phyloP scores from a whole-genome alignment of 2,888 invertebrate species.

The Drosophila ustulata region DNA sequence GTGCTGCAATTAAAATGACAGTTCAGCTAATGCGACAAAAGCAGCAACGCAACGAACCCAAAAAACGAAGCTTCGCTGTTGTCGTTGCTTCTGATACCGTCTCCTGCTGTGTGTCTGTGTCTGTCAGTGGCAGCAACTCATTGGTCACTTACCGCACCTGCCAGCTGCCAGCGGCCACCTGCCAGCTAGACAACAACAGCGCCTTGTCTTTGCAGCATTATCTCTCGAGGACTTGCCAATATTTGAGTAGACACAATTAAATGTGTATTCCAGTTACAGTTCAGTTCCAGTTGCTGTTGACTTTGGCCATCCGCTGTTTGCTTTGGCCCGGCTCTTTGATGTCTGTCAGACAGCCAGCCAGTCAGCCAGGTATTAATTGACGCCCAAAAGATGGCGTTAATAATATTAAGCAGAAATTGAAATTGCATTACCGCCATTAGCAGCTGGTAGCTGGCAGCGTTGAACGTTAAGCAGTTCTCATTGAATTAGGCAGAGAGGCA shows the following conservation, averaged over 20 bases:
- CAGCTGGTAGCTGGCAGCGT: constrained; percentile 31
- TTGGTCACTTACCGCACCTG: constrained; percentile 47
- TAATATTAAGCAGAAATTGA: constrained; percentile 66
- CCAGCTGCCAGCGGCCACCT: constrained; percentile 26
- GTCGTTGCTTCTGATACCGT: constrained; percentile 12
- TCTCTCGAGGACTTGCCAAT: constrained; percentile 55
- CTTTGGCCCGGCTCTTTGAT: constrained; percentile 44
- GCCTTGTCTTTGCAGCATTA: constrained; percentile 35
- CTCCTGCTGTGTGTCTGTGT: constrained; percentile 27
- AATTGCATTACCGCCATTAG: constrained; percentile 74
- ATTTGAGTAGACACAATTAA: constrained; percentile 65
- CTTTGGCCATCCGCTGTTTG: constrained; percentile 31
- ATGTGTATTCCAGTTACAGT: constrained; percentile 37
- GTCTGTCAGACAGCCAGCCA: constrained; percentile 10
- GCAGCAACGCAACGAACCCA: constrained; percentile 12
- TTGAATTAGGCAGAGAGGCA: constrained; percentile 53
- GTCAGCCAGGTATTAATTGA: constrained; percentile 38
- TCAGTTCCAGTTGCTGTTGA: constrained; percentile 27
- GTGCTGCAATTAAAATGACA: constrained; percentile 69
- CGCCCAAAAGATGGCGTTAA: constrained; percentile 43
- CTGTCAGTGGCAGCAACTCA: constrained; percentile 45
- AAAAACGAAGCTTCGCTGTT: constrained; percentile 4
- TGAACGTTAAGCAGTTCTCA: constrained; percentile 52
- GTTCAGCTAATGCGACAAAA: constrained; percentile 61
- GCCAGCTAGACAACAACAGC: constrained; percentile 26